These are phyloP conservation scores for Sitta carolinensis DNA, from an alignment of 2,797 vertebrate genomes.

Conservation along the genomic window DNA sequence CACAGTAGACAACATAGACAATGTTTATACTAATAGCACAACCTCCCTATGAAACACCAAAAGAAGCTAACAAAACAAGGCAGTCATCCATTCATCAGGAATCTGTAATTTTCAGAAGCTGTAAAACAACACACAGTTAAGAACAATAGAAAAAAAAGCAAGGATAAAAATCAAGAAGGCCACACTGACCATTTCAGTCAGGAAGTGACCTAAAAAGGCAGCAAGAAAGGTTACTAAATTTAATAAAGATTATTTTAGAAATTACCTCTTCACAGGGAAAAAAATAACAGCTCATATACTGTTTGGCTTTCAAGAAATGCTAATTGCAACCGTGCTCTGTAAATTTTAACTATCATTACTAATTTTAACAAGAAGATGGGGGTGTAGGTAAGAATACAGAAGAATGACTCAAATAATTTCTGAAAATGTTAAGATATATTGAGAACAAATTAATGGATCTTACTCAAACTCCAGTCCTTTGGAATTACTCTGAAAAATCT, in stretches of 20 bases:
- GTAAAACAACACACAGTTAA: background rate
- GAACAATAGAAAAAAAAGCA: background rate
- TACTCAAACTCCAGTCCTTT: background rate
- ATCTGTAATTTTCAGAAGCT: background rate
- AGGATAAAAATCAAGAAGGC: background rate
- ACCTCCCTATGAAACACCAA: background rate
- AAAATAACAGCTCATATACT: background rate
- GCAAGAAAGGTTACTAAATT: background rate
- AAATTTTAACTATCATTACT: background rate
- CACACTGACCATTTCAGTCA: background rate
- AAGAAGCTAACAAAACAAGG: background rate
- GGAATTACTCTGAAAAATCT: background rate
- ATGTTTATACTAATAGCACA: background rate
- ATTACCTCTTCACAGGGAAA: background rate
- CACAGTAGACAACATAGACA: fast-evolving
- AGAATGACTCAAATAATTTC: background rate
- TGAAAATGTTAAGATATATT: background rate
- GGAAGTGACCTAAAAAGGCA: background rate
- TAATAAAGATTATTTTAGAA: background rate
- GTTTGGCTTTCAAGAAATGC: background rate
- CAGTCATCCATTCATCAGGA: background rate
- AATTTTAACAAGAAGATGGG: background rate
- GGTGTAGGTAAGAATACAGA: background rate
- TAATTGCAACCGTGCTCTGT: background rate
- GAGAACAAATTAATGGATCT: background rate